phyloP scores from a whole-genome alignment of 2,888 invertebrate species.

The Spatulosminthurus flaviceps region DNA sequence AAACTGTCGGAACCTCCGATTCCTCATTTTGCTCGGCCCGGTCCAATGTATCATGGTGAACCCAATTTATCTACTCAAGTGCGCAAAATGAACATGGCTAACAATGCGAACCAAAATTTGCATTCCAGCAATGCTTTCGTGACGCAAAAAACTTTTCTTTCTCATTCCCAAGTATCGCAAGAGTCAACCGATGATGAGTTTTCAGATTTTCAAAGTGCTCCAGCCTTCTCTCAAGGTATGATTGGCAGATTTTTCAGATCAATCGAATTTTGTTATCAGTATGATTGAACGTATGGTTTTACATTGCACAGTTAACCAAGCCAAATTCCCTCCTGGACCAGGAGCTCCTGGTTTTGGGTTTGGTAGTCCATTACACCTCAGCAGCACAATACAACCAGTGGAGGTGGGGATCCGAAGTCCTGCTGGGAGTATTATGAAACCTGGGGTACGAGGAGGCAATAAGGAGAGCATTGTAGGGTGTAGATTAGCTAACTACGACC shows the following conservation, averaged over 20 bases:
- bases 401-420: background rate
- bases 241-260: background rate
- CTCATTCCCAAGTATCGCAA: background rate
- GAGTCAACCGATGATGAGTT: conserved; percentile 67
- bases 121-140: background rate
- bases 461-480: conserved; percentile 65
- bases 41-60: background rate
- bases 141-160: background rate
- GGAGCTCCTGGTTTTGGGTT: background rate
- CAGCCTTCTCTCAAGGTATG: conserved; percentile 26
- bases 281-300: background rate
- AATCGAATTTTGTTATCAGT: background rate
- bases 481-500: conserved; percentile 68
- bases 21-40: background rate
- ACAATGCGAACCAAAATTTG: background rate
- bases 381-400: background rate
- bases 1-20: background rate
- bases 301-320: background rate
- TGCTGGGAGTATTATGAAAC: too few relatives aligned
- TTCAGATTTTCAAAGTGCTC: conserved; percentile 69
- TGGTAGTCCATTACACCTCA: background rate
- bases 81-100: background rate
- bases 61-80: background rate
- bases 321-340: background rate
- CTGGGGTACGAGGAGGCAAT: background rate